Evolutionary conservation across 1,140 invertebrate species (phyloP).

Genomic region (Hesperophylax magnus): DNA sequence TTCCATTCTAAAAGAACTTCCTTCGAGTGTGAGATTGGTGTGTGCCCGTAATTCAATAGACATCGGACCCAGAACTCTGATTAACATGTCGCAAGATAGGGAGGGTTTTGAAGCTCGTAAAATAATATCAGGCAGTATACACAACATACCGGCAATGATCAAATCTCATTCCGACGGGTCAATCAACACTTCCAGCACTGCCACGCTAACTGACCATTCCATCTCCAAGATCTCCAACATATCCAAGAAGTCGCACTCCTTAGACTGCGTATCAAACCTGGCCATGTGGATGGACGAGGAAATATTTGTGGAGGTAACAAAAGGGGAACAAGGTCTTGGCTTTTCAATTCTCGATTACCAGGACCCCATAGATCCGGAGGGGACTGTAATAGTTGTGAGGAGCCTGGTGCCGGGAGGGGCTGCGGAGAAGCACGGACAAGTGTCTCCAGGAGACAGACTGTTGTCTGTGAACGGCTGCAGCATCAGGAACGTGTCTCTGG

Average conservation of each 20-base stretch:
- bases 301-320: conserved; percentile 88
- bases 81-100: conserved; percentile 82
- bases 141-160: conserved; percentile 80
- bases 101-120: conserved; percentile 84
- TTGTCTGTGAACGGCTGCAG: conserved; percentile 90
- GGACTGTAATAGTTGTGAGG: conserved; percentile 94
- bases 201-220: conserved; percentile 76
- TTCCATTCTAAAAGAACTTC: conserved; percentile 89
- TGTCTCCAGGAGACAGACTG: conserved; percentile 93
- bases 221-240: conserved; percentile 66
- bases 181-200: conserved; percentile 81
- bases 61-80: conserved; percentile 74
- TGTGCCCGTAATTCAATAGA: conserved; percentile 77
- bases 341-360: conserved; percentile 97
- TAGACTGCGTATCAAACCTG: conserved; percentile 91
- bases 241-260: conserved; percentile 83
- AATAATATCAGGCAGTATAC: conserved; percentile 82
- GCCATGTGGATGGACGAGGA: conserved; percentile 95
- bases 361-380: conserved; percentile 89
- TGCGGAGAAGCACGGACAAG: conserved; percentile 88
- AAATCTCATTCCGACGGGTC: conserved; percentile 93
- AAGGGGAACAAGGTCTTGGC: conserved; percentile 92
- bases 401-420: conserved; percentile 94
- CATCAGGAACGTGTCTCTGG: conserved; percentile 90
- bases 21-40: conserved; percentile 85